Evolutionary conservation across 2,113 vertebrate species (phyloP).

Genomic region (Hypanus sabinus): DNA sequence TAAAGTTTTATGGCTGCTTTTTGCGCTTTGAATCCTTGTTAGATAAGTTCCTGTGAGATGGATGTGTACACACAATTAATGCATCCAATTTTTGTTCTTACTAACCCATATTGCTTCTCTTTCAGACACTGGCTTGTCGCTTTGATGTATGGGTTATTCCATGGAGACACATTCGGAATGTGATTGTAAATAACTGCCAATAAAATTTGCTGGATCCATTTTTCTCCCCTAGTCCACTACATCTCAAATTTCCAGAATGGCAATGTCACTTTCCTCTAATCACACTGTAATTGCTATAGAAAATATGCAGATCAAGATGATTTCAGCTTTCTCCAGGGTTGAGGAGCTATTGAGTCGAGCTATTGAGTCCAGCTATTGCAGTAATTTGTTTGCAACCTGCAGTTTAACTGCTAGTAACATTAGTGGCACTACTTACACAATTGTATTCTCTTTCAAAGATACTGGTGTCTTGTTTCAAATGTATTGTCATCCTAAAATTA

Average conservation of each 20-base stretch:
- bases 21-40: too few species aligned
- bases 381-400: background rate
- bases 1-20: background rate
- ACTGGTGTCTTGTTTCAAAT: background rate
- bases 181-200: constrained; percentile 43
- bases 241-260: too few species aligned
- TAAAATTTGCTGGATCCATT: background rate
- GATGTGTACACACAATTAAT: background rate
- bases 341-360: background rate
- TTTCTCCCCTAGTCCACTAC: background rate
- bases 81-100: background rate
- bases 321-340: background rate
- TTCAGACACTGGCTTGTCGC: constrained; percentile 53
- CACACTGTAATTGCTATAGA: background rate
- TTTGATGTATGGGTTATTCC: constrained; percentile 51
- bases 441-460: background rate
- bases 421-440: background rate
- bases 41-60: background rate
- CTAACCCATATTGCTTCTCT: constrained; percentile 36
- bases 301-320: background rate
- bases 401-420: background rate
- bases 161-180: constrained; percentile 46
- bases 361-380: background rate
- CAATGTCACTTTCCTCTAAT: too few species aligned
- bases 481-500: background rate